Evolutionary conservation across 2,797 vertebrate species (phyloP).

Genomic region (Catharus ustulatus): DNA sequence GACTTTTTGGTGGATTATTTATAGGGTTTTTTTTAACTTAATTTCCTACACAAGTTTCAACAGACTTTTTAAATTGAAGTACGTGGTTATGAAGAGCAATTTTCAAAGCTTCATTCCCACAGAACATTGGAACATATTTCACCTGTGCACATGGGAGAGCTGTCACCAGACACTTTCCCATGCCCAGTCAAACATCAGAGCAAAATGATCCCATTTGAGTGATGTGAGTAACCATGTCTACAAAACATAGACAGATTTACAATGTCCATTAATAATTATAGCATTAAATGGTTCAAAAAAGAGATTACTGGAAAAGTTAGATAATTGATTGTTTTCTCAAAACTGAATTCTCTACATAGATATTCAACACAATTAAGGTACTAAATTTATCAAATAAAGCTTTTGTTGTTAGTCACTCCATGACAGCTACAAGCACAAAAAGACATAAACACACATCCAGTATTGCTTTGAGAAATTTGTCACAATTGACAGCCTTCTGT

Average conservation of each 20-base stretch:
- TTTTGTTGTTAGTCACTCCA: conserved; percentile 2
- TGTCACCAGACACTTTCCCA: not conserved
- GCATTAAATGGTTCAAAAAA: not conserved
- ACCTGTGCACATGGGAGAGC: not conserved
- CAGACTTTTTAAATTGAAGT: not conserved
- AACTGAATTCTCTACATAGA: not conserved
- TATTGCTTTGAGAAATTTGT: conserved; percentile 31
- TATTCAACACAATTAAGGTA: not conserved
- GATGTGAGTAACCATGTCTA: not conserved
- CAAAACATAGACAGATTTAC: not conserved
- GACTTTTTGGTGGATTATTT: not conserved
- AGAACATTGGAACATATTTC: not conserved
- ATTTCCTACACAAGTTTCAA: not conserved
- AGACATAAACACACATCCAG: not conserved
- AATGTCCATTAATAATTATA: not conserved
- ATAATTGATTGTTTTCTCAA: not conserved
- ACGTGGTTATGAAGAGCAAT: not conserved
- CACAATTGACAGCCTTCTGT: conserved; percentile 37
- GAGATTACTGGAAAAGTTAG: not conserved
- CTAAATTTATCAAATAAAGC: not conserved
- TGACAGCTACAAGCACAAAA: conserved; percentile 13
- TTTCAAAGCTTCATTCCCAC: not conserved
- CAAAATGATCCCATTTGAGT: not conserved
- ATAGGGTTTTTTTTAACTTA: not conserved
- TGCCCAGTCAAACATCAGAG: not conserved